These are phyloP conservation scores for Empis livida DNA, from an alignment of 2,888 invertebrate genomes.

Conservation along the genomic window DNA sequence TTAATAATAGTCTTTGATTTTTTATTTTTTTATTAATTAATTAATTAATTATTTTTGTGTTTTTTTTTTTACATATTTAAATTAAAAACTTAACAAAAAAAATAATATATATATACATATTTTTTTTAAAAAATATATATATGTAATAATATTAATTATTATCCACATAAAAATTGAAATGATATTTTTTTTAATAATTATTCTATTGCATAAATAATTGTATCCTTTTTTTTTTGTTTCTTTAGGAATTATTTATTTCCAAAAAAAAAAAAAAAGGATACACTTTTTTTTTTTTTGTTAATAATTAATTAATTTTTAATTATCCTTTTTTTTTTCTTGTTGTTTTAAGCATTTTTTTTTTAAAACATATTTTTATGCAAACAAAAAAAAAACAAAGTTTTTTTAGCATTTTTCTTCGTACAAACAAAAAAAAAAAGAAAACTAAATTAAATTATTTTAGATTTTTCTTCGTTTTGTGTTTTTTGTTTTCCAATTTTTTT, in stretches of 20 bases:
- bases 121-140: not conserved
- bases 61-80: not conserved
- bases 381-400: no score
- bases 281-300: constrained; percentile 4
- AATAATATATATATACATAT: not conserved
- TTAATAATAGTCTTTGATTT: not conserved
- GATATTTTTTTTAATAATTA: not conserved
- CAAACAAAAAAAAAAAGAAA: not conserved
- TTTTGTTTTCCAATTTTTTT: constrained; percentile 11
- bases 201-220: constrained; percentile 3
- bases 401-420: no score
- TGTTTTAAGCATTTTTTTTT: no score
- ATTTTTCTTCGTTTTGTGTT: constrained; percentile 12
- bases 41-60: not conserved
- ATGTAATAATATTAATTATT: not conserved
- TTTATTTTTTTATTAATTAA: not conserved
- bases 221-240: not conserved
- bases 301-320: constrained; percentile 1
- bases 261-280: constrained; percentile 10
- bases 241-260: no score
- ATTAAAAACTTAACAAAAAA: constrained; percentile 2
- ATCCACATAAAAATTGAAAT: no score
- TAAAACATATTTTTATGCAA: no score
- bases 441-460: constrained; percentile 1
- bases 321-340: not conserved